Evolutionary conservation across 2,888 invertebrate species (phyloP).

Genomic region (Scaptomyza polygonia): DNA sequence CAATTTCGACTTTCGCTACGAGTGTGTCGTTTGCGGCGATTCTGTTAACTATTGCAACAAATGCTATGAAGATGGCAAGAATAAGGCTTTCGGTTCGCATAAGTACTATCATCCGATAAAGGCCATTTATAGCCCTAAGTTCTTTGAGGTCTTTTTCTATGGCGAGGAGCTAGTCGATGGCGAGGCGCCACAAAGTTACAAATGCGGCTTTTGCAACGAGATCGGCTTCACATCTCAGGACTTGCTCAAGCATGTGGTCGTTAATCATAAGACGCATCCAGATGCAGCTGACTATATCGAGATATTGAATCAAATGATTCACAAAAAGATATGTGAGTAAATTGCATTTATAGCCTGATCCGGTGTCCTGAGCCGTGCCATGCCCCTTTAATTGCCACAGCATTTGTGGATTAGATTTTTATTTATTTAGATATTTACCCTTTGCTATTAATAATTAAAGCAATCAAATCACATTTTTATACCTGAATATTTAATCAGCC

Average conservation of each 20-base stretch:
- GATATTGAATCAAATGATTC: slow-evolving; percentile 41
- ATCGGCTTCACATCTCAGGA: slow-evolving; percentile 40
- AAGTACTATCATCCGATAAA: slow-evolving; percentile 66
- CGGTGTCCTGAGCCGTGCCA: not conserved
- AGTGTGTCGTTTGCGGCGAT: slow-evolving; percentile 53
- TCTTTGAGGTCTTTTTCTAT: slow-evolving; percentile 44
- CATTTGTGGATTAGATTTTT: not conserved
- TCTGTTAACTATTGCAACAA: slow-evolving; percentile 49
- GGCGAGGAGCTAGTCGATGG: slow-evolving; percentile 54
- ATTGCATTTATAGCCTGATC: slow-evolving; percentile 25
- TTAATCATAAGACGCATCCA: slow-evolving; percentile 37
- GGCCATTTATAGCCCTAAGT: slow-evolving; percentile 41
- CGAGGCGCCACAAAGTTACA: slow-evolving; percentile 55
- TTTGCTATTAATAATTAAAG: not conserved
- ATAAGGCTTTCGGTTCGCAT: slow-evolving; percentile 29
- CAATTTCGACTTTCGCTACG: slow-evolving; percentile 43
- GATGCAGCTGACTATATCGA: slow-evolving; percentile 42
- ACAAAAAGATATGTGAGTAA: slow-evolving; percentile 46
- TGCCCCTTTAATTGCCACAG: slow-evolving; percentile 51
- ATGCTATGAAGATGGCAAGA: slow-evolving; percentile 42
- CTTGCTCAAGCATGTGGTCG: slow-evolving; percentile 43
- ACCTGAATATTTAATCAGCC: too few species aligned
- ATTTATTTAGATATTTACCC: too few species aligned
- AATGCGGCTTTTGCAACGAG: slow-evolving; percentile 53
- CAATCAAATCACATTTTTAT: too few species aligned